Evolutionary conservation across 2,113 vertebrate genomes (phyloP).

Genomic region (Nettapus auritus): DNA sequence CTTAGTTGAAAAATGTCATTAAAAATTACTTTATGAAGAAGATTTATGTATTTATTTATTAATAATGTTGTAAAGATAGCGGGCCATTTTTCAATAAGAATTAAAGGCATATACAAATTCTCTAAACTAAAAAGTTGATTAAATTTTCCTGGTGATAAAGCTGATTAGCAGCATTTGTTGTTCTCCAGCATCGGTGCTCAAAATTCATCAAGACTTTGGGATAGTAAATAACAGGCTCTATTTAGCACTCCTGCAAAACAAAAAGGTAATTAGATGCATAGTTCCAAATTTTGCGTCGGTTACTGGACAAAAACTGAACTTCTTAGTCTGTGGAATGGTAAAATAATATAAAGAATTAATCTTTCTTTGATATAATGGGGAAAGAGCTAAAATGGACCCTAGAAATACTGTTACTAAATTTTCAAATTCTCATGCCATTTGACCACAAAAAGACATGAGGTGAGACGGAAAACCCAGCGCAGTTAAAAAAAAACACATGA

Average conservation of each 20-base stretch:
- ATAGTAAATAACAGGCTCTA: background rate
- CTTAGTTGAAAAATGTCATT: background rate
- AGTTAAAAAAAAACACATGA: background rate
- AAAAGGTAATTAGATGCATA: background rate
- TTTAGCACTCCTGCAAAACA: background rate
- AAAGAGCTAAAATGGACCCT: background rate
- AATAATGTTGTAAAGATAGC: background rate
- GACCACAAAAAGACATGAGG: background rate
- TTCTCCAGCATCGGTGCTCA: background rate
- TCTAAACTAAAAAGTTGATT: slow-evolving; percentile 7
- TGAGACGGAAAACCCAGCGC: background rate
- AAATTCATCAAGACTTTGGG: background rate
- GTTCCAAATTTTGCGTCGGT: background rate
- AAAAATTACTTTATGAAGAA: background rate
- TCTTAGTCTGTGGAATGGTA: background rate
- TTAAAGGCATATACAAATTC: background rate
- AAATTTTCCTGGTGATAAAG: slow-evolving; percentile 25
- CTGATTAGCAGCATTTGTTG: background rate
- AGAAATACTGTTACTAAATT: background rate
- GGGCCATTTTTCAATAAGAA: background rate
- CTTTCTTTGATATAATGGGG: background rate
- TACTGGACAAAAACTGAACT: background rate
- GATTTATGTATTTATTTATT: background rate
- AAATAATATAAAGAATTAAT: background rate
- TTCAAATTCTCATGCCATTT: background rate